Percentiles rank a stretch among this genome's conserved stretches.
These are phyloP conservation scores for Urophycis tenuis DNA, from an alignment of 2,797 vertebrate genomes.

Conservation along the genomic window DNA sequence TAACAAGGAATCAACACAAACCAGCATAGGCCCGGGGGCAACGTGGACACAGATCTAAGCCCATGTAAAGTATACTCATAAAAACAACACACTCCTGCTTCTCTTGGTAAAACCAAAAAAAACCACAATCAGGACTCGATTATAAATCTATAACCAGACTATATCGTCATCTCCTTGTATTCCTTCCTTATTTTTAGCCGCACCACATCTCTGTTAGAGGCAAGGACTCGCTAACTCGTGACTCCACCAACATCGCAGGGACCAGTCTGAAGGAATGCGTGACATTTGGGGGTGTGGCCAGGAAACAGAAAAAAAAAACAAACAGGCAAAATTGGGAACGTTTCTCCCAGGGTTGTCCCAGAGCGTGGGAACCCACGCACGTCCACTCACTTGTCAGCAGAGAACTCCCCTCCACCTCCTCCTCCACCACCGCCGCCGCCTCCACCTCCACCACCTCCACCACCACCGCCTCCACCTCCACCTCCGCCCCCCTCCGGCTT, in stretches of 20 bases:
- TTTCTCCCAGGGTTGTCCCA: neutral
- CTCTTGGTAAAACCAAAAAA: neutral
- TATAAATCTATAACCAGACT: neutral
- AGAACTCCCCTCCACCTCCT: slow-evolving; percentile 87
- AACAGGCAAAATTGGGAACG: neutral
- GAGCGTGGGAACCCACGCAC: neutral
- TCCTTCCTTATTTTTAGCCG: too few relatives aligned
- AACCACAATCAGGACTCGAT: neutral
- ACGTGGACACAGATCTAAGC: neutral
- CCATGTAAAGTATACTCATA: neutral
- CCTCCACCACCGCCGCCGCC: too few relatives aligned
- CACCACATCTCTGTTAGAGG: neutral
- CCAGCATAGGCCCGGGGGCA: neutral
- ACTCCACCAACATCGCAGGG: neutral
- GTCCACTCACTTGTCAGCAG: slow-evolving; percentile 82
- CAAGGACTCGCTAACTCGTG: neutral
- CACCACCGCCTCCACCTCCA: neutral
- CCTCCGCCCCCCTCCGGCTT: slow-evolving; percentile 80
- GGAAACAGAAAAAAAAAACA: neutral
- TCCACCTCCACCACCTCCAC: too few relatives aligned
- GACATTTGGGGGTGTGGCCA: neutral
- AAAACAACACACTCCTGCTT: neutral
- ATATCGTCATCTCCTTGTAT: neutral
- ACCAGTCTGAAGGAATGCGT: neutral
- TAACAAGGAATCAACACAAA: neutral